These are phyloP conservation scores for Elysia crispata DNA, from an alignment of 2,888 invertebrate species.

Conservation along the genomic window DNA sequence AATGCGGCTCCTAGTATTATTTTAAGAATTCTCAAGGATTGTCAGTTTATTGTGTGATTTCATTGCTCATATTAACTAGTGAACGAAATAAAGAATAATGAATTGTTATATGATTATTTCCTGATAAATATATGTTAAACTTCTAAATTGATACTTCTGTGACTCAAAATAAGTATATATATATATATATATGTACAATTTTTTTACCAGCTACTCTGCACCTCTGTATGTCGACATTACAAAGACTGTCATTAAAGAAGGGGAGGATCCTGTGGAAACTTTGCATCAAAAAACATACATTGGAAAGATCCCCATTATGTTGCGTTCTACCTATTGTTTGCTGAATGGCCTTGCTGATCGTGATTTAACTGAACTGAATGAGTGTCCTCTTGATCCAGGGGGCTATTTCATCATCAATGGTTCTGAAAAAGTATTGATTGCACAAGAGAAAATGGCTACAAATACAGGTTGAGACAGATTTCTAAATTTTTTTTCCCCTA, in stretches of 20 bases:
- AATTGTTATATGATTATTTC: neutral
- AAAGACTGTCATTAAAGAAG: slow-evolving; percentile 94
- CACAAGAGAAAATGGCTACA: slow-evolving; percentile 99
- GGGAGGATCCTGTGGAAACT: slow-evolving; percentile 87
- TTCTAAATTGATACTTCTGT: neutral
- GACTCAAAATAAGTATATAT: neutral
- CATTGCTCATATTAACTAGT: too few species aligned
- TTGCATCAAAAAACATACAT: slow-evolving; percentile 85
- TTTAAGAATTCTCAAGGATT: too few species aligned
- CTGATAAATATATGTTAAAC: neutral
- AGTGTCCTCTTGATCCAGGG: slow-evolving; percentile 99
- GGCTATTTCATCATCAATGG: slow-evolving; percentile 99
- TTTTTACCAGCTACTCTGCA: slow-evolving; percentile 87
- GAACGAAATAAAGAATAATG: too few species aligned
- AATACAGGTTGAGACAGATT: slow-evolving; percentile 83
- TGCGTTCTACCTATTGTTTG: slow-evolving; percentile 97
- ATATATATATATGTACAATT: neutral
- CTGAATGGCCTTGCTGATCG: slow-evolving; percentile 96
- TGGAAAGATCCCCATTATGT: slow-evolving; percentile 98
- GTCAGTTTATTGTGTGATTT: too few species aligned
- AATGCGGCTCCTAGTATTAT: too few species aligned
- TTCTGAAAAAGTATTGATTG: slow-evolving; percentile 98
- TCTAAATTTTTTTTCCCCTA: too few species aligned
- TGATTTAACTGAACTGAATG: slow-evolving; percentile 99
- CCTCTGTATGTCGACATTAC: slow-evolving; percentile 99